These are phyloP conservation scores for Mellivora capensis DNA, from an alignment of 2,113 vertebrate species.

Conservation along the genomic window DNA sequence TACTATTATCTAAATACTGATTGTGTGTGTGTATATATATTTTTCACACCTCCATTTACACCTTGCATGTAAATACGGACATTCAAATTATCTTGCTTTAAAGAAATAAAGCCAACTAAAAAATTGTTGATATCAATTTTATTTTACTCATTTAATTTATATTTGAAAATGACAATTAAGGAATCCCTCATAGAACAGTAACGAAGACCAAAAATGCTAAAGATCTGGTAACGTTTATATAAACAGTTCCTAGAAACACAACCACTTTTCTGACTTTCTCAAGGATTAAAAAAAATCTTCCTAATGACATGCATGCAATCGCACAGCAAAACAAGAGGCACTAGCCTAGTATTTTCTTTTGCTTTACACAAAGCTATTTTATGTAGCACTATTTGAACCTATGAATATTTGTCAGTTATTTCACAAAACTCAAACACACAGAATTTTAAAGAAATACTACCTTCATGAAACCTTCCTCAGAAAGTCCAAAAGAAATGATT, in stretches of 20 bases:
- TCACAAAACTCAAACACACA: neutral
- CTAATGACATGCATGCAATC: neutral
- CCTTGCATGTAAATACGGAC: neutral
- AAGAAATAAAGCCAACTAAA: neutral
- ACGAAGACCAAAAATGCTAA: neutral
- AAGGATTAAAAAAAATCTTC: neutral
- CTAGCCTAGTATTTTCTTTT: neutral
- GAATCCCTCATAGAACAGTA: neutral
- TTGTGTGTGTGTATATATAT: neutral
- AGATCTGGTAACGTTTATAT: neutral
- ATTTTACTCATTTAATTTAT: constrained; percentile 20
- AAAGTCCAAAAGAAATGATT: neutral
- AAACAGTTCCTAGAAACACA: neutral
- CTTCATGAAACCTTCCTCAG: neutral
- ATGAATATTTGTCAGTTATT: neutral
- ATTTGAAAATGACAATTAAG: neutral
- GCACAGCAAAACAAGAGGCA: neutral
- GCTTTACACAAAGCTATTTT: neutral
- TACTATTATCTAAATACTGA: constrained; percentile 12
- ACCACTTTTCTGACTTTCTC: neutral
- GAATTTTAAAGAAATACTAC: neutral
- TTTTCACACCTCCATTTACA: neutral
- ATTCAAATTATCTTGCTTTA: constrained; percentile 23
- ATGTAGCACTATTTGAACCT: neutral
- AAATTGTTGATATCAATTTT: neutral